Evolutionary conservation across 2,797 vertebrate species (phyloP), one percentile per base, ranked within the genome.

Genomic region (Mionectes olivaceus): DNA sequence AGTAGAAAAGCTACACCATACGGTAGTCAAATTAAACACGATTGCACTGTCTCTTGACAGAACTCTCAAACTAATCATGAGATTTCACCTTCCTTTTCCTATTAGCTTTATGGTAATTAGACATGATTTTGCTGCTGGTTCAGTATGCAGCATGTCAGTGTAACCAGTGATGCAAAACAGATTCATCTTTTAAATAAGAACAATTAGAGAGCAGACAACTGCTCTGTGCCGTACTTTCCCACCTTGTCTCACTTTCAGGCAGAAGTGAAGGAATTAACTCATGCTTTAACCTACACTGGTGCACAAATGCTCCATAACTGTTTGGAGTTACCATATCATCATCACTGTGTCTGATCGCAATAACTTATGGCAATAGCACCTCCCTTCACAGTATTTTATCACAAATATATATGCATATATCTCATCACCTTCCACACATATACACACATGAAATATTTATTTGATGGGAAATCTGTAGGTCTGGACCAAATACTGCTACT

Each of bases 61-160:
- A 96, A 88, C 32, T 43, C 80, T 91, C 91, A 67, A 94, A 87
- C 84, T 95, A 94, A 97, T 97, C 11, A 91, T 64, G 87, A 95
- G 94, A 95, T 92, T 97, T 94, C 96, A 96, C 95, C 87, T 95
- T 97, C 96, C 93, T 93, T 91, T 95, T 95, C 91, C 94, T 94
- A 94, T 96, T 96, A 96, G 87, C 89, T 91, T 94, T 88, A 95
- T 86, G 87, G 77, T 95, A 97, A 96, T 96, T 95, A 94, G 87
- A 96, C 91, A 90, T 88, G 94, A 96, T 96, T 95, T 93, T 94
- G 87, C 63, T 96, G 85, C 80, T 81, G 74, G 89, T 92, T 96
- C 92, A 84, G 91, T 96, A 90, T 94, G 94, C 94, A 94, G 87
- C 56, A 69, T 60, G 87, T 93, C 93, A 94, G 85, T 39, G 74